Percentiles rank a stretch among this genome's conserved stretches.
These are phyloP conservation scores for Drosophila tsacasi DNA, from an alignment of 1,140 invertebrate genomes.

Conservation along the genomic window DNA sequence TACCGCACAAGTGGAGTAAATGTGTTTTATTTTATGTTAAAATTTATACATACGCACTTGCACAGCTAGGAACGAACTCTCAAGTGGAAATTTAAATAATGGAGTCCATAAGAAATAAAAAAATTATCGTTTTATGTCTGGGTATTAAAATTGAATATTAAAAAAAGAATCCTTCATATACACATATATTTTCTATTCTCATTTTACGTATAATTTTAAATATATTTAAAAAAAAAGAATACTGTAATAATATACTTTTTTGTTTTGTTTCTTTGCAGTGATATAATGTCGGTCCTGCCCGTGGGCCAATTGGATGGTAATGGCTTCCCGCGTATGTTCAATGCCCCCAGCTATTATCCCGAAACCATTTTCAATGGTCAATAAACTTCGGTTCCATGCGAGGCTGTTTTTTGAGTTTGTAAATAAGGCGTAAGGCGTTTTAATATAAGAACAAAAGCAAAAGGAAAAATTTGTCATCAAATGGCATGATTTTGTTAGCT, in stretches of 20 bases:
- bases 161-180: not conserved
- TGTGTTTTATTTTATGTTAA: constrained; percentile 41
- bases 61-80: constrained; percentile 6
- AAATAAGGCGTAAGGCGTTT: constrained; percentile 57
- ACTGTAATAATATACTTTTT: not conserved
- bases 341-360: constrained; percentile 84
- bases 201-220: too few species aligned
- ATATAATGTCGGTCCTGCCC: constrained; percentile 83
- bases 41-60: constrained; percentile 20
- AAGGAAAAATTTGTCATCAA: constrained; percentile 63
- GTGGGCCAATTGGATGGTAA: constrained; percentile 82
- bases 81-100: not conserved
- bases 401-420: constrained; percentile 48
- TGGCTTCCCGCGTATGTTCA: constrained; percentile 84
- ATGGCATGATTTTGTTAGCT: constrained; percentile 63
- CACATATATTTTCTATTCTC: too few species aligned
- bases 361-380: constrained; percentile 84
- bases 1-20: constrained; percentile 42
- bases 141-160: not conserved
- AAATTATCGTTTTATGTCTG: not conserved
- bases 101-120: not conserved
- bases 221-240: too few species aligned
- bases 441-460: constrained; percentile 54
- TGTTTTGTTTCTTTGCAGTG: constrained; percentile 64
- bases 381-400: constrained; percentile 51